Base-by-base conservation (phyloP, 2,113 vertebrate species). In the Heloderma charlesbogerti region DNA sequence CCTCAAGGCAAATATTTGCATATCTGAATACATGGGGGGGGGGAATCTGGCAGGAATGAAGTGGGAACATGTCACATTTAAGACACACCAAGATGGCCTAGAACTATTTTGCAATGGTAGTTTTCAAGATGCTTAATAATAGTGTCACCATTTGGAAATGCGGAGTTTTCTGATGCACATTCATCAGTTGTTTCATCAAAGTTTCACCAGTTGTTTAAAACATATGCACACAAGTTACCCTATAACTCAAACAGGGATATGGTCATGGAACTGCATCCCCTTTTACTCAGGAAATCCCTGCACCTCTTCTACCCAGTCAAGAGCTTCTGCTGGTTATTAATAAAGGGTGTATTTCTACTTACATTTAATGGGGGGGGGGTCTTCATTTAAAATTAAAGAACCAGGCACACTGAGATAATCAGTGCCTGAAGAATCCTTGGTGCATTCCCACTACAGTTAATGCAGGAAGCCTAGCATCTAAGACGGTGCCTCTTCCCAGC, bases 21-120 rank as follows among this genome's bases (percentile, higher is more conserved):
- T 37, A 7, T 67, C 90, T 90, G 84, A 85, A 90, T 88, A 89
- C 4, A 34, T 88, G 82, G 89, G 48, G 31, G 29, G 77, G 66
- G 88, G 74, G 16, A 83, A 94, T 66, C 63, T 74, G 22, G 45
- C 86, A 90, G 60, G 63, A 67, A 83, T 31, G 31, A 93, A 87
- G 40, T 78, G 9, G 34, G 88, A 92, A 78, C 29, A 48, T 90
- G n/a, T 20, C 75, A 40, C 29, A 89, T 12, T 86, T 84, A 89
- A 86, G 88, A 60, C 43, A 37, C n/a, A 74, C 85, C 22, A 89
- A 54, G 0, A 79, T 66, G 31, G 40, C 25, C 37, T 43, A 75
- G 27, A 91, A 79, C 45, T n/a, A 82, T 66, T 60, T 10, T 93
- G 88, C 29, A 31, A 12, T 77, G 37, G 48, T 20, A 91, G 89